Evolutionary conservation across 2,113 vertebrate species (phyloP).

Genomic region (Gobiocypris rarus): DNA sequence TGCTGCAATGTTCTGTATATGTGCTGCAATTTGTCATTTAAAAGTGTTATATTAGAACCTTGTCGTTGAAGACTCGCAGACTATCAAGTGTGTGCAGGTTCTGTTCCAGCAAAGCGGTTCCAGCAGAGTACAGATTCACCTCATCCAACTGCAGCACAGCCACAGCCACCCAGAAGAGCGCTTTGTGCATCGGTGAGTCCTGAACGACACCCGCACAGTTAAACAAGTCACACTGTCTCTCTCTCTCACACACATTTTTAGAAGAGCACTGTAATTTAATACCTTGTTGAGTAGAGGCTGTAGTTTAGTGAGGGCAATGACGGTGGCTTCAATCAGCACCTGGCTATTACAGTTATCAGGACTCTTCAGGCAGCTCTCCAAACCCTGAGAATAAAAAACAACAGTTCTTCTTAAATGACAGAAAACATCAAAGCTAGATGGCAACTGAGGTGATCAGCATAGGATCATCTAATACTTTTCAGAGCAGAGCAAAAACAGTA

Average conservation of each 20-base stretch:
- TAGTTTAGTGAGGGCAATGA: constrained; percentile 95
- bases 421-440: neutral
- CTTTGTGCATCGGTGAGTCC: constrained; percentile 96
- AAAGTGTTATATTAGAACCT: constrained; percentile 27
- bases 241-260: neutral
- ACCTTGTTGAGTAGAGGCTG: constrained; percentile 98
- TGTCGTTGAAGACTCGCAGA: constrained; percentile 49
- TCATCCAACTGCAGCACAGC: constrained; percentile 96
- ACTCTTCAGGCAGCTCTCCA: constrained; percentile 96
- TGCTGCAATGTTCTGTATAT: neutral
- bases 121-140: constrained; percentile 92
- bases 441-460: neutral
- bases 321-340: constrained; percentile 96
- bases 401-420: neutral
- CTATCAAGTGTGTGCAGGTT: constrained; percentile 68
- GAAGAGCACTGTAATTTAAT: constrained; percentile 48
- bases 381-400: constrained; percentile 76
- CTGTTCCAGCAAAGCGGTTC: constrained; percentile 91
- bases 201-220: constrained; percentile 55
- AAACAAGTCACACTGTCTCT: neutral
- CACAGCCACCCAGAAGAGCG: constrained; percentile 96
- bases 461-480: neutral
- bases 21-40: neutral
- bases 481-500: neutral
- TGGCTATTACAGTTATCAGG: constrained; percentile 98